These are phyloP conservation scores for Junonia oenone DNA, from an alignment of 2,888 invertebrate species.

Conservation along the genomic window DNA sequence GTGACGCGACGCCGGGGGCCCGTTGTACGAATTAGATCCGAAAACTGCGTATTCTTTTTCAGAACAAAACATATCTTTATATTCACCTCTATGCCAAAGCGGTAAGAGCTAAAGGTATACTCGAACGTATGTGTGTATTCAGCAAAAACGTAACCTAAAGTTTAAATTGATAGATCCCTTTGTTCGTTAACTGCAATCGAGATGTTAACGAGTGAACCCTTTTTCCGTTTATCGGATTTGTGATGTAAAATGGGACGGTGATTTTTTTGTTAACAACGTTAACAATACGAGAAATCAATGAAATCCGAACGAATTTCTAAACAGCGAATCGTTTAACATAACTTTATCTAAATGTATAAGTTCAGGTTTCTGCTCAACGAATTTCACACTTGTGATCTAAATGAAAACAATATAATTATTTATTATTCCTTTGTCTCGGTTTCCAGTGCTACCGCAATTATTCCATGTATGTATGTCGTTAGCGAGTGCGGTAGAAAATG, in stretches of 20 bases:
- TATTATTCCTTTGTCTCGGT: background rate
- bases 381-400: background rate
- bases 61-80: background rate
- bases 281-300: background rate
- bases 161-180: conserved; percentile 17
- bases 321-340: too few relatives aligned
- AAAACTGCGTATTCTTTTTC: conserved; percentile 3
- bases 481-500: conserved; percentile 3
- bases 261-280: background rate
- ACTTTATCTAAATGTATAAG: too few relatives aligned
- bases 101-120: background rate
- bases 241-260: background rate
- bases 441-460: background rate
- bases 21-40: conserved; percentile 22
- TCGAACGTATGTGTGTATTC: background rate
- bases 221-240: conserved; percentile 19
- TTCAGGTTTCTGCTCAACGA: too few relatives aligned
- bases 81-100: conserved; percentile 8
- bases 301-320: background rate
- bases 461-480: conserved; percentile 4
- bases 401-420: too few relatives aligned
- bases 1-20: conserved; percentile 20
- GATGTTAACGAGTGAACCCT: conserved; percentile 23
- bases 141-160: background rate
- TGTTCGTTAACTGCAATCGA: conserved; percentile 25